Base-by-base conservation (phyloP, 2,113 vertebrate species). In the Amphilophus citrinellus region DNA sequence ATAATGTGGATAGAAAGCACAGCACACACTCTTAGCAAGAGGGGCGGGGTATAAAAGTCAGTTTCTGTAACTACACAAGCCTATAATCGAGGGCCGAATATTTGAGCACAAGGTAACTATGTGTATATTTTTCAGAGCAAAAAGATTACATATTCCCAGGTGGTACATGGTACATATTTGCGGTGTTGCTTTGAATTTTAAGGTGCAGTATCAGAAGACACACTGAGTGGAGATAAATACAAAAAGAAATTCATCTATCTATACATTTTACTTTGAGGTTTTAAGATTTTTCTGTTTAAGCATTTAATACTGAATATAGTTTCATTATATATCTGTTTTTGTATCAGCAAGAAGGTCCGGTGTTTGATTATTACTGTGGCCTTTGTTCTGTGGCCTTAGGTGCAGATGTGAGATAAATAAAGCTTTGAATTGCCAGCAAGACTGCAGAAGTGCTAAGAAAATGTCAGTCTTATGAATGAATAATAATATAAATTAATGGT, bases 361-460 rank as follows among this genome's bases (percentile, higher is more conserved):
- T 32, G 44, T 17, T 73, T 73, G 44, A 73, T 6, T 32, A 32
- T 73, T 53, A 10, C 44, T 32, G 66, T 24, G 1, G 6, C 30
- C 66, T 73, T 27, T 53, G 66, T 53, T 47, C 27, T 73, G 15
- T 27, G 2, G 44, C 66, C 24, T 30, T 53, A 8, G 1, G 6
- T 53, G 65, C 15, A 71, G 7, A 30, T 50, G 27, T 68, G 47
- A 68, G 65, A 53, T 71, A 71, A 71, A 71, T 71, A 71, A 73
- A 73, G 44, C 24, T 73, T 73, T 73, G 10, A 73, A 50, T 32
- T 73, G 17, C 66, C 66, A 73, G 44, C 24, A 71, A 71, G 66
- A 32, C 24, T 53, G 30, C 17, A 50, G 44, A 71, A 47, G 44
- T 47, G 44, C 44, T 42, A 42, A 42, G 39, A 42, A 47, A 47